Evolutionary conservation across 1,140 invertebrate genomes (phyloP).

Genomic region (Drosophila asahinai): DNA sequence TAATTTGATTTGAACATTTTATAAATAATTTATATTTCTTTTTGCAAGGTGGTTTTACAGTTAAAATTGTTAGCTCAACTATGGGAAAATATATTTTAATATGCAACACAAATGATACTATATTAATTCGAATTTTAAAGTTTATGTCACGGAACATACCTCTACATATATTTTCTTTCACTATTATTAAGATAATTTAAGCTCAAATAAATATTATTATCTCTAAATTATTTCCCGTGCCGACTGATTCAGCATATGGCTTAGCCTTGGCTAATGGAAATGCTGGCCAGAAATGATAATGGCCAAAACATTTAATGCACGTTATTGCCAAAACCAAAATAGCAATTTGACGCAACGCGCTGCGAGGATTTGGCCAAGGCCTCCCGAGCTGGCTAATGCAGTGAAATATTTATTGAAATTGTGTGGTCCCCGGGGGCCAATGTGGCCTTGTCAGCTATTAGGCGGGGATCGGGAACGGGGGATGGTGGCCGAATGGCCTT

Average conservation of each 20-base stretch:
- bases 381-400: slow-evolving; percentile 64
- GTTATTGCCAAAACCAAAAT: slow-evolving; percentile 73
- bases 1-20: not conserved
- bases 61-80: no score
- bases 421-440: slow-evolving; percentile 77
- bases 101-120: not conserved
- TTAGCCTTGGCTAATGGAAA: slow-evolving; percentile 68
- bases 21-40: no score
- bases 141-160: no score
- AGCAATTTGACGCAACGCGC: slow-evolving; percentile 75
- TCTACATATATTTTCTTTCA: no score
- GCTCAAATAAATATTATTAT: not conserved
- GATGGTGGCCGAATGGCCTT: slow-evolving; percentile 38
- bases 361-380: slow-evolving; percentile 52
- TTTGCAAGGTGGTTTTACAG: no score
- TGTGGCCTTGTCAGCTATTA: slow-evolving; percentile 73
- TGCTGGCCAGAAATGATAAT: slow-evolving; percentile 78
- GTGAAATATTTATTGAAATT: slow-evolving; percentile 85
- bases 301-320: slow-evolving; percentile 81
- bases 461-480: slow-evolving; percentile 29
- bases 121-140: no score
- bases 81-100: no score
- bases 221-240: not conserved
- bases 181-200: not conserved
- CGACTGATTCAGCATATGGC: not conserved